Evolutionary conservation across 2,113 vertebrate genomes (phyloP).

Genomic region (Clarias batrachus): DNA sequence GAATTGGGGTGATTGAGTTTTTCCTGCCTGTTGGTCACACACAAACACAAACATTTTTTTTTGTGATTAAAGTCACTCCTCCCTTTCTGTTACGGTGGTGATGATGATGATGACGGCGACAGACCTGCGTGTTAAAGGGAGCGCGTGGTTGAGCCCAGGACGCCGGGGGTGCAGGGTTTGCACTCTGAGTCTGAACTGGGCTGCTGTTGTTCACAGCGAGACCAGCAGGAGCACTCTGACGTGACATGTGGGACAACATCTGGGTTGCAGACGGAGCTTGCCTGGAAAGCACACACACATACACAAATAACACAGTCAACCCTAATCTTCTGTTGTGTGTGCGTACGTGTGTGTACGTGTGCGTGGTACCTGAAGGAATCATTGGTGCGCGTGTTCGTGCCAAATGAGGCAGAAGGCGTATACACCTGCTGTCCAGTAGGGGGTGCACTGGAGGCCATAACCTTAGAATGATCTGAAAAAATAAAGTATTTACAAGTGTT

Average conservation of each 20-base stretch:
- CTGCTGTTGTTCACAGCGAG: constrained; percentile 61
- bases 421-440: constrained; percentile 81
- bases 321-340: background rate
- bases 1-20: constrained; percentile 71
- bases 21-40: constrained; percentile 64
- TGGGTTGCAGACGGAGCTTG: constrained; percentile 78
- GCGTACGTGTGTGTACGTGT: background rate
- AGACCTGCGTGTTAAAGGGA: constrained; percentile 85
- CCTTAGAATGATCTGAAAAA: constrained; percentile 81
- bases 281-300: constrained; percentile 53
- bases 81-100: background rate
- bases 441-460: constrained; percentile 75
- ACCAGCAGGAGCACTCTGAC: constrained; percentile 72
- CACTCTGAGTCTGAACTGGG: constrained; percentile 58
- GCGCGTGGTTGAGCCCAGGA: constrained; percentile 75
- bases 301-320: background rate
- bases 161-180: constrained; percentile 56
- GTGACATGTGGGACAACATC: constrained; percentile 87
- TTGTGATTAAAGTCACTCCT: background rate
- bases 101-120: background rate
- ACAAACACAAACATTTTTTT: background rate
- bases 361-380: constrained; percentile 85
- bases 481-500: background rate
- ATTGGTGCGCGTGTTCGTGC: constrained; percentile 66
- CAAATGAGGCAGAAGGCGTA: constrained; percentile 78